These are phyloP conservation scores for Eumeta japonica DNA, from an alignment of 1,140 invertebrate genomes.

Conservation along the genomic window DNA sequence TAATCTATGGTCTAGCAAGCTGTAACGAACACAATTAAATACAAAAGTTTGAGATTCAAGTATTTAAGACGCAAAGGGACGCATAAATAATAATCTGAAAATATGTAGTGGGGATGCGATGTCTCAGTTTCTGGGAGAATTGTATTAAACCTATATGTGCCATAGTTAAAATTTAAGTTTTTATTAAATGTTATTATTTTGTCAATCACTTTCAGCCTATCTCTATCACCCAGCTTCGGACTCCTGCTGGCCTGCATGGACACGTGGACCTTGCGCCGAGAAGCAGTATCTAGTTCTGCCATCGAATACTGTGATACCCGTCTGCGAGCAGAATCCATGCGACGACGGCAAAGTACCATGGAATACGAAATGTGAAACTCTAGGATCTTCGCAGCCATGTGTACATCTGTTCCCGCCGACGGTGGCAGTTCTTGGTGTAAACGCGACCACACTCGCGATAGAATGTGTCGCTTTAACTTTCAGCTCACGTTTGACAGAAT, in stretches of 20 bases:
- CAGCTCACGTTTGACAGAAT: no score
- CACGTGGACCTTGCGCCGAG: conserved; percentile 61
- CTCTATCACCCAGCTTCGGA: conserved; percentile 63
- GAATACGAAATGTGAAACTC: conserved; percentile 50
- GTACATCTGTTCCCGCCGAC: conserved; percentile 23
- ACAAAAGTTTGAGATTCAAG: no score
- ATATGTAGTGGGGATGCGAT: no score
- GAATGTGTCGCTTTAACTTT: conserved; percentile 43
- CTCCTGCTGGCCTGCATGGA: conserved; percentile 62
- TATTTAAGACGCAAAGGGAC: no score
- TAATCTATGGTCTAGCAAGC: no score
- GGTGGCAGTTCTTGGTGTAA: conserved; percentile 41
- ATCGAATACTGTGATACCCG: conserved; percentile 52
- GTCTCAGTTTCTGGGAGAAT: no score
- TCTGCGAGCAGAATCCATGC: conserved; percentile 64
- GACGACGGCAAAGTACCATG: conserved; percentile 51
- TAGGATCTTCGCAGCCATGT: conserved; percentile 50
- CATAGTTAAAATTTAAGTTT: no score
- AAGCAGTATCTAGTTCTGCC: conserved; percentile 60
- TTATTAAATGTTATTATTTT: no score
- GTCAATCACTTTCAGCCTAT: conserved; percentile 58
- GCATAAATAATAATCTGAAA: no score
- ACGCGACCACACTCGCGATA: conserved; percentile 48
- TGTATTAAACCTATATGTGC: no score
- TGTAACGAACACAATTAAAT: no score